Evolutionary conservation across 2,113 vertebrate species (phyloP), one percentile per base, ranked within the genome.

Genomic region (Otus sunia): DNA sequence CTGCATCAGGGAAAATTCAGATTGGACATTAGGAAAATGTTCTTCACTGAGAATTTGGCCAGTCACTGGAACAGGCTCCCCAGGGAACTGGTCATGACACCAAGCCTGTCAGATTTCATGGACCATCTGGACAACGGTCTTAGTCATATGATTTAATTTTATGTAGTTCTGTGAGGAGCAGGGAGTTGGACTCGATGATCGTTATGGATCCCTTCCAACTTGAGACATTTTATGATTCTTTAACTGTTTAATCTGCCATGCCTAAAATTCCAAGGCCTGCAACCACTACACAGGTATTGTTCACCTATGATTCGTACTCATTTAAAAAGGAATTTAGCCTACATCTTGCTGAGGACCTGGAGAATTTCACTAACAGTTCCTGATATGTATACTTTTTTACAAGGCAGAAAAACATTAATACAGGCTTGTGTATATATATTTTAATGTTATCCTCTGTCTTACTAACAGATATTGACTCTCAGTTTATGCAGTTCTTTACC

Each of bases 81-180:
- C 9, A 14, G 17, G 15, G 19, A 84, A 55, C 17, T 34, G 12
- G 22, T 32, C 26, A 53, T 0, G 2, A 4, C 32, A 63, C 12
- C 16, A 62, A 53, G 4, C 7, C 2, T 49, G 30, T 12, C 29
- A 58, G 39, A 80, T 23, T 39, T 86, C 59, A 67, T 59, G 20
- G 10, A 49, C 17, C 2, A 5, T 39, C 53, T 32, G 34, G 27
- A 32, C 4, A 3, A 56, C 2, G 6, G 7, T 36, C 3, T 37
- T 26, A 49, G 41, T 49, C 16, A 21, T 49, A 39, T 21, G 4
- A 12, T 25, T 59, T 59, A 49, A 7, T 50, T 71, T 60, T 39
- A 69, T 10, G 29, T 39, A 50, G 55, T 49, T 27, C 17, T 59
- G 21, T 2, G 4, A 69, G 53, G 13, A 49, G 10, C 10, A 58